phyloP scores from a whole-genome alignment of 2,888 invertebrate genomes.

The Diachrysia chrysitis region DNA sequence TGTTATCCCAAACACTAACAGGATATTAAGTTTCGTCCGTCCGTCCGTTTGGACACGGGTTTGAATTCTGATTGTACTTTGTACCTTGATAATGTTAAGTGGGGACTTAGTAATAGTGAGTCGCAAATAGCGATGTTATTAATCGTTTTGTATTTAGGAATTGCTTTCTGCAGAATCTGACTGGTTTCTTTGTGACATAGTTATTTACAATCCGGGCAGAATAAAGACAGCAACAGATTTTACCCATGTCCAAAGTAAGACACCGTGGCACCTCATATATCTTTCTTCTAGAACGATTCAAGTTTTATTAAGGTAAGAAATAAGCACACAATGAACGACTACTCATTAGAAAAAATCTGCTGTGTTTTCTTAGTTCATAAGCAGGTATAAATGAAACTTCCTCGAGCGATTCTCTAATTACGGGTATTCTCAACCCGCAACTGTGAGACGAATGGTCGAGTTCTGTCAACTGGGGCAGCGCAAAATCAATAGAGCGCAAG shows the following conservation, averaged over 20 bases:
- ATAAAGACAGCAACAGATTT: too few species aligned
- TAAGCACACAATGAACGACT: not conserved
- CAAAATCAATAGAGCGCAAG: slow-evolving; percentile 49
- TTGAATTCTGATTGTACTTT: slow-evolving; percentile 58
- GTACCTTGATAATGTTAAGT: slow-evolving; percentile 57
- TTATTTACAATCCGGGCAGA: too few species aligned
- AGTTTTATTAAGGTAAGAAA: not conserved
- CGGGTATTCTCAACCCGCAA: slow-evolving; percentile 23
- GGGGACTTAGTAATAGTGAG: slow-evolving; percentile 44
- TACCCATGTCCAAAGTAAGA: too few species aligned
- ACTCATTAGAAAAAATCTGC: not conserved
- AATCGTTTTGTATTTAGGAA: slow-evolving; percentile 25
- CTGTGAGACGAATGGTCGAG: slow-evolving; percentile 34
- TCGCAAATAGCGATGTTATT: slow-evolving; percentile 19
- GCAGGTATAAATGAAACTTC: slow-evolving; percentile 9
- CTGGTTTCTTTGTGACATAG: too few species aligned
- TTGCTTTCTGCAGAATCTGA: too few species aligned
- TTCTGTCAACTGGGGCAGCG: slow-evolving; percentile 28
- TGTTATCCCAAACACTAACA: slow-evolving; percentile 64
- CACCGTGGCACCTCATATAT: not conserved
- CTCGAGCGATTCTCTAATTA: slow-evolving; percentile 20
- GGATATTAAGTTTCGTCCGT: slow-evolving; percentile 66
- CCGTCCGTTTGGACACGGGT: slow-evolving; percentile 44
- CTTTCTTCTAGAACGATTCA: not conserved
- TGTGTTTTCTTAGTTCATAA: not conserved